phyloP scores from a whole-genome alignment of 2,113 vertebrate genomes.

The Sylvietta virens region DNA sequence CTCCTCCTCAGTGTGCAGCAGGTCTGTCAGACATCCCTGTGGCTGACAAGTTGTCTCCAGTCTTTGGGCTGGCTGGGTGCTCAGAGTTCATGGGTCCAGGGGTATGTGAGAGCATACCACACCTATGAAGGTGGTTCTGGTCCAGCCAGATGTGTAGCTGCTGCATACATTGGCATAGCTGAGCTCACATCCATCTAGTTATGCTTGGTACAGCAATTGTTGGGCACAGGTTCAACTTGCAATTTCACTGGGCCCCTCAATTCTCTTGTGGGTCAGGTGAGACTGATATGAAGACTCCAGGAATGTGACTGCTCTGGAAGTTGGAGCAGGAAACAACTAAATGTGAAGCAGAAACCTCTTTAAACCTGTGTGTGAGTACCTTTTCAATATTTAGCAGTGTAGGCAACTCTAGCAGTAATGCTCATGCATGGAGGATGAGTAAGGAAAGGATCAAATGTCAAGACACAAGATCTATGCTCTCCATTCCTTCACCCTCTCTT shows the following conservation, averaged over 20 bases:
- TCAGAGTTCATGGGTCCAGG: background rate
- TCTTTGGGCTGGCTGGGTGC: background rate
- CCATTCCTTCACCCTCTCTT: background rate
- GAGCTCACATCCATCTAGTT: background rate
- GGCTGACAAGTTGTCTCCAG: background rate
- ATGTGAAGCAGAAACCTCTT: background rate
- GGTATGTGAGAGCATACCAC: background rate
- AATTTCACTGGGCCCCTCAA: background rate
- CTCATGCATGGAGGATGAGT: slow-evolving; percentile 18
- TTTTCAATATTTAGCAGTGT: slow-evolving; percentile 19
- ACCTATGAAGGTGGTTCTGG: background rate
- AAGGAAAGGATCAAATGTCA: background rate
- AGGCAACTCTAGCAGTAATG: background rate
- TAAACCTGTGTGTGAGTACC: background rate
- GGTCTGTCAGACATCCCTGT: background rate
- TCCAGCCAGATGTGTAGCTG: background rate
- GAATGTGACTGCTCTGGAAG: background rate
- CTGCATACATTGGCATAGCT: background rate
- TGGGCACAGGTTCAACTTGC: fast-evolving
- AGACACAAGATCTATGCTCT: background rate
- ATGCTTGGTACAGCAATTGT: background rate
- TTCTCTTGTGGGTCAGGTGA: background rate
- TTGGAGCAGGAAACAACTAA: background rate
- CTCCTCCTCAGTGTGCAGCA: background rate
- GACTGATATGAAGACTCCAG: background rate